phyloP scores from a whole-genome alignment of 2,888 invertebrate species.

The Piscicola geometra region DNA sequence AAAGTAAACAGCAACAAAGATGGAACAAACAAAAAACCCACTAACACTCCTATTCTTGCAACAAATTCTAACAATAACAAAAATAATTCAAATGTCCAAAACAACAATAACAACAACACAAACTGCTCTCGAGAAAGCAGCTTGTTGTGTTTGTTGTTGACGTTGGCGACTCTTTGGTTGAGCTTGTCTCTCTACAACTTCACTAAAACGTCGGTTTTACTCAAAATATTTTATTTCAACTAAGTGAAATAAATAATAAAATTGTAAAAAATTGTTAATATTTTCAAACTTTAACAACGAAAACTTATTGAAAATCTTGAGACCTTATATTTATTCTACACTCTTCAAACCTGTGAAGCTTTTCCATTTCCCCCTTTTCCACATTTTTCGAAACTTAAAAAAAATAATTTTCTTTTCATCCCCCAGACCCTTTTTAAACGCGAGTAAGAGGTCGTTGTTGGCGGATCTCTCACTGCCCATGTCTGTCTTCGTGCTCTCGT shows the following conservation, averaged over 20 bases:
- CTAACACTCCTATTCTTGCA: too few species aligned
- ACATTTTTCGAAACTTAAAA: too few species aligned
- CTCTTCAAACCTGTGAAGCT: too few species aligned
- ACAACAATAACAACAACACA: neutral
- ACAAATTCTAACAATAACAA: too few species aligned
- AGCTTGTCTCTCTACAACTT: slow-evolving; percentile 34
- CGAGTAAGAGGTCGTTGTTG: slow-evolving; percentile 61
- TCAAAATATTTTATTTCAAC: neutral
- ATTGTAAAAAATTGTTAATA: neutral
- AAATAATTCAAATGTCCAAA: neutral
- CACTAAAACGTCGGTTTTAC: slow-evolving; percentile 32
- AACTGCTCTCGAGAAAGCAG: slow-evolving; percentile 28
- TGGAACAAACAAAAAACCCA: too few species aligned
- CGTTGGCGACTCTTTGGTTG: slow-evolving; percentile 29
- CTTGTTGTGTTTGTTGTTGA: slow-evolving; percentile 23
- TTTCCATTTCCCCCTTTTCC: too few species aligned
- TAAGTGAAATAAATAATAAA: neutral
- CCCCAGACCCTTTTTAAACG: slow-evolving; percentile 58
- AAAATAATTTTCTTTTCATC: too few species aligned
- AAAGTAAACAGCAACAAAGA: too few species aligned
- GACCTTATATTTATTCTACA: too few species aligned
- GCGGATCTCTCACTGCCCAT: slow-evolving; percentile 64
- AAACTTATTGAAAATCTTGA: too few species aligned
- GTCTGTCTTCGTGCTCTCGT: slow-evolving; percentile 61
- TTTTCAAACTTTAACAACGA: neutral